Percentiles rank a stretch among this genome's conserved stretches.
Evolutionary conservation across 2,888 invertebrate genomes (phyloP).

Genomic region (Rhopalosiphum nymphaeae): DNA sequence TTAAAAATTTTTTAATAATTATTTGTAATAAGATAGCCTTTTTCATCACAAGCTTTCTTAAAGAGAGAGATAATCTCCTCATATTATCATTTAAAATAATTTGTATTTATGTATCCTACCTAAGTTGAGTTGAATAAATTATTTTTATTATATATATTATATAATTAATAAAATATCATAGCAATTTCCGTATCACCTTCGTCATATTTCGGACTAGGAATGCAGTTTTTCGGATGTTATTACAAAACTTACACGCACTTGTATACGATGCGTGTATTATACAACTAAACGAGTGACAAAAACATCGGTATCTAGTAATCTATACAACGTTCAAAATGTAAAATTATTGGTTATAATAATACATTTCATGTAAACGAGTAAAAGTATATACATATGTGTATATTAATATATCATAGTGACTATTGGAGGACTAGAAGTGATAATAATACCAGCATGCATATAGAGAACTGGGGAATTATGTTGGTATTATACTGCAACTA

Average conservation of each 20-base stretch:
- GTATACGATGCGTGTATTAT: neutral
- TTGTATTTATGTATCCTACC: no score
- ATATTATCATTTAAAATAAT: no score
- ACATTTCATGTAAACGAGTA: neutral
- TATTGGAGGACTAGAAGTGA: neutral
- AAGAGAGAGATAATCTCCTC: no score
- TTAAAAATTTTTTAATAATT: no score
- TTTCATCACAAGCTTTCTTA: no score
- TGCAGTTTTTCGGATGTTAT: neutral
- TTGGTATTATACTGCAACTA: neutral
- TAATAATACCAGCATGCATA: neutral
- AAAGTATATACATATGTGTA: no score
- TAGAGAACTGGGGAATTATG: neutral
- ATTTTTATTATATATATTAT: neutral
- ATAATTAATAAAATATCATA: neutral
- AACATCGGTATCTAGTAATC: neutral
- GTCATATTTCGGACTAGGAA: neutral
- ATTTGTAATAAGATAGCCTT: no score
- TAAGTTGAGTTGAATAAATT: no score
- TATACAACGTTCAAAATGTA: neutral
- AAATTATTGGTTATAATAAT: neutral
- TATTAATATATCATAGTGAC: neutral
- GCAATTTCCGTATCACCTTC: neutral
- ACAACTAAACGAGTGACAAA: neutral
- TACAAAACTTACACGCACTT: neutral